Conservation (phyloP, 2,113 vertebrate genomes). For the Aix galericulata region DNA sequence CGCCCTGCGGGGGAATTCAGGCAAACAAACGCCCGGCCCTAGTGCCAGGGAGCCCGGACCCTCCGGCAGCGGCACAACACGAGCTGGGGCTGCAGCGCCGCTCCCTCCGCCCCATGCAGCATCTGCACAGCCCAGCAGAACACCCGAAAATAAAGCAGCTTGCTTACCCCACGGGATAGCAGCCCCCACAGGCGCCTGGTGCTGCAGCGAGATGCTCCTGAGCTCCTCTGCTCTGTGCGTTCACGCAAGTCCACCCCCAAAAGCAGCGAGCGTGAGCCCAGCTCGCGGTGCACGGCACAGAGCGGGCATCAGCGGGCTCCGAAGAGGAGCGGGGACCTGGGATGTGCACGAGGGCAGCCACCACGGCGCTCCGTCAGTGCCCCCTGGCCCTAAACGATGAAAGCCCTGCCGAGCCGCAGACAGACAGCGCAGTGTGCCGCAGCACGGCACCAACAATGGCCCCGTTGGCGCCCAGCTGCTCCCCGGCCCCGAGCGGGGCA, state of each 20-base stretch:
- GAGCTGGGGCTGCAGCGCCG: background rate
- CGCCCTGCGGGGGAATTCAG: background rate
- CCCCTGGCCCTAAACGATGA: background rate
- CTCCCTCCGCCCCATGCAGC: background rate
- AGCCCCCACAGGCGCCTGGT: background rate
- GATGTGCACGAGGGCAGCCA: background rate
- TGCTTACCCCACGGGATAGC: background rate
- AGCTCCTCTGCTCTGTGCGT: rapidly evolving
- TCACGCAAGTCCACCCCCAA: background rate
- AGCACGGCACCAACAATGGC: background rate
- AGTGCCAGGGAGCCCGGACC: background rate
- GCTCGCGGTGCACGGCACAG: rapidly evolving
- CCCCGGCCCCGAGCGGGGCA: background rate
- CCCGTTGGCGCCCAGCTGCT: background rate
- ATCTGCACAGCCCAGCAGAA: background rate
- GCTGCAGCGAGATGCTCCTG: background rate
- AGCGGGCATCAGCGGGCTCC: rapidly evolving
- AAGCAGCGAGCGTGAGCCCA: background rate
- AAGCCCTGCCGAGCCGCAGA: background rate
- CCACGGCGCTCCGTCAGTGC: background rate
- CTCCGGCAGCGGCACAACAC: rapidly evolving
- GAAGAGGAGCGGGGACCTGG: background rate
- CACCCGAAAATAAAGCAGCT: background rate
- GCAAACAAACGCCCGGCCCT: background rate
- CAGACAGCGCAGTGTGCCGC: rapidly evolving